Base-by-base conservation (phyloP, 1,140 invertebrate species). In the Papilio dardanus region DNA sequence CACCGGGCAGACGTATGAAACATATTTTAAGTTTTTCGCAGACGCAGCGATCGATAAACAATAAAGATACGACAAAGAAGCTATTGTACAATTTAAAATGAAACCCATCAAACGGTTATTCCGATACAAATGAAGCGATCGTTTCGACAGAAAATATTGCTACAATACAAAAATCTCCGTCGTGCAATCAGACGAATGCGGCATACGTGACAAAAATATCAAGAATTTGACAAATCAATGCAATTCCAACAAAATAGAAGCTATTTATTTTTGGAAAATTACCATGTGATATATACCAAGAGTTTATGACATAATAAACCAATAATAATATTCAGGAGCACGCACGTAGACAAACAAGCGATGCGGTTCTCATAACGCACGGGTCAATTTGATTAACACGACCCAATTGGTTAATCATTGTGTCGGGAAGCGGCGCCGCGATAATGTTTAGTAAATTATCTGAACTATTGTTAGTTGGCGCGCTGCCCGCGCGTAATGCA, bases 391-490 rank as follows among this genome's bases (percentile, higher is more conserved):
- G 54, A 62, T 28, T 62, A 62, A 28, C 24, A 28, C 24, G 54
- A 28, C 24, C 54, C 21, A 28, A 28, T 62, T 62, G 54, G 54
- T 62, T 28, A 62, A 62, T 62, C 21, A 62, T 62, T 54, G 4
- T 10, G 24, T 28, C 54, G 54, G 21, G 24, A 28, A 28, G 54
- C 24, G 21, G 12, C 24, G 54, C 24, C 10, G 12, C 24, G 54
- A 62, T 28, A 62, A 62, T 62, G 54, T 28, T 62, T 14, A 62
- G 54, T 62, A 62, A 28, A 62, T 62, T 62, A 62, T 62, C 54
- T 21, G 50, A 54, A 54, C 50, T 62, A 62, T 62, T 62, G 54
- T 62, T 62, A 28, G 54, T 62, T 62, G 54, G 54, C 54, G 54
- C 54, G 54, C 19, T 62, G 54, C 54, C 54, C 54, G 54, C 24